Base-by-base conservation (phyloP, 2,113 vertebrate genomes). In the Myrmophylax atrothorax region DNA sequence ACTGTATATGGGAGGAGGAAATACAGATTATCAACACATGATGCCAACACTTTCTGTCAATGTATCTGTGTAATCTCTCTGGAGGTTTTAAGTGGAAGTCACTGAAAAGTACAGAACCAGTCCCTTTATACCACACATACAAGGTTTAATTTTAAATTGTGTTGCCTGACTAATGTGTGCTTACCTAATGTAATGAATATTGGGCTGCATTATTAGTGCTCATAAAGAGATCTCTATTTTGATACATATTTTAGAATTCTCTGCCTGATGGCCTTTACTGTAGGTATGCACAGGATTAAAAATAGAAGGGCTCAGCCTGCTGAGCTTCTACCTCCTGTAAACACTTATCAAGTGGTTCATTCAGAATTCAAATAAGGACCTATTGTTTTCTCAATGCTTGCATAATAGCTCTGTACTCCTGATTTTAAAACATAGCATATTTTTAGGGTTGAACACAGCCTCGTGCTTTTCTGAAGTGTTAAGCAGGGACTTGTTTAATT, bases 321-420 rank as follows among this genome's bases (percentile, higher is more conserved):
- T 63, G 23, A 13, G 69, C 89, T 95, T 69, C 79, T 79, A 33
- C 62, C 77, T 85, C 25, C 88, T 96, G 91, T 94, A 97, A 96
- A 96, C 53, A 91, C 89, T 84, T 82, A 87, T 35, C 87, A 90
- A 69, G 84, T 66, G 67, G 62, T 93, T 96, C 89, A 93, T 96
- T 96, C 81, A 96, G 84, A 87, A 93, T 85, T 91, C 84, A 87
- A 17, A 89, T 85, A 72, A 79, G 84, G 93, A 58, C 69, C 87
- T 80, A 69, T 96, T 95, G 95, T 94, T 87, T 85, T 95, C 84
- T 33, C 77, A 33, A 37, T 14, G 59, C 89, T 93, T 96, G 77
- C 94, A 66, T 96, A 96, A 96, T 81, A 35, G 62, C 2, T 3
- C 77, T 56, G 46, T 58, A 49, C 44, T 92, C 84, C 73, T 42